These are phyloP conservation scores for Pseudomyrmex cubaensis DNA, from an alignment of 1,140 invertebrate genomes.

Conservation along the genomic window DNA sequence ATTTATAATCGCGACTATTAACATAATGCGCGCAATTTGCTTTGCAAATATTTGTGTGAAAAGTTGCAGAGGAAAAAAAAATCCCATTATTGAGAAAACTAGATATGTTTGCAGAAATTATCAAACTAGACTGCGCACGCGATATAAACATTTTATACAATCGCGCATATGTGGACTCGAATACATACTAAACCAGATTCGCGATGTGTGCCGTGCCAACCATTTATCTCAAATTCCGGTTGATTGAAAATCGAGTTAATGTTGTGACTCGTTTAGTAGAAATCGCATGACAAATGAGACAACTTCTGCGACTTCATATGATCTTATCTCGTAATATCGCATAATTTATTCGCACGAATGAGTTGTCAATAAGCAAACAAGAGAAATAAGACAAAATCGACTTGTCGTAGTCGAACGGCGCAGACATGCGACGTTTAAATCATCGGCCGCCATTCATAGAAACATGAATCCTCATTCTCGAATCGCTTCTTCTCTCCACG, in stretches of 20 bases:
- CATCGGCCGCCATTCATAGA: conserved; percentile 12
- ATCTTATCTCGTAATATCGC: conserved; percentile 43
- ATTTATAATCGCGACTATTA: conserved; percentile 8
- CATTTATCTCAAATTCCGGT: conserved; percentile 22
- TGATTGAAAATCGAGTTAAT: conserved; percentile 50
- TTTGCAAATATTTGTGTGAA: not conserved
- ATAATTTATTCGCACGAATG: conserved; percentile 50
- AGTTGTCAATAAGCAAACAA: conserved; percentile 18
- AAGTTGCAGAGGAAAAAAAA: not conserved
- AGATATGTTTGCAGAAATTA: conserved; percentile 1
- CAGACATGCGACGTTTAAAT: conserved; percentile 42
- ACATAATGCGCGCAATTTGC: conserved; percentile 4
- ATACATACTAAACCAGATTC: not conserved
- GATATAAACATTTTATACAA: not conserved
- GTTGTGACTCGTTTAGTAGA: conserved; percentile 26
- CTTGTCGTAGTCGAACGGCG: not conserved
- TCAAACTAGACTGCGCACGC: too few species aligned
- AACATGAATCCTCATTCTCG: conserved; percentile 15
- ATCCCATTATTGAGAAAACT: not conserved
- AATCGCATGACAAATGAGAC: conserved; percentile 55
- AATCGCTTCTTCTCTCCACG: not conserved
- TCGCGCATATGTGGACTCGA: not conserved
- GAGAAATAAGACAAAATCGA: conserved; percentile 19
- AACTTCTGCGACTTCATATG: conserved; percentile 11
- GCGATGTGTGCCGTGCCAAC: not conserved